These are phyloP conservation scores for Phalangium opilio DNA, from an alignment of 2,888 invertebrate genomes.

Conservation along the genomic window DNA sequence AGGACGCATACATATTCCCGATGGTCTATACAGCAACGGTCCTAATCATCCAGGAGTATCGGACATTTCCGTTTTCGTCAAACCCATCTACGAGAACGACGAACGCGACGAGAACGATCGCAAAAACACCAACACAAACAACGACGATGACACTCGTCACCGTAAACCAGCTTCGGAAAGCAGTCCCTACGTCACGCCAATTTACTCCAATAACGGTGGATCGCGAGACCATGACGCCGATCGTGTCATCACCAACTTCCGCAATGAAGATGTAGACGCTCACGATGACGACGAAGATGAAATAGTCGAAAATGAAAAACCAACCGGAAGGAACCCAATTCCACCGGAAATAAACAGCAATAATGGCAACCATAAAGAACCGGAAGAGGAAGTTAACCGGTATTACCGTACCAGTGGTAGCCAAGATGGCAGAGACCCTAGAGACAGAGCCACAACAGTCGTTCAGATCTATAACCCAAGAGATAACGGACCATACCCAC, in stretches of 20 bases:
- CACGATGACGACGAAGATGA: neutral
- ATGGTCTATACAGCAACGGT: conserved; percentile 14
- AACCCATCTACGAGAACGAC: conserved; percentile 12
- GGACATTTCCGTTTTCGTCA: conserved; percentile 13
- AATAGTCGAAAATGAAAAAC: neutral
- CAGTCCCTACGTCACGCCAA: neutral
- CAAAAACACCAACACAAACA: conserved; percentile 5
- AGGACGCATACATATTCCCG: conserved; percentile 20
- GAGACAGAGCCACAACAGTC: too few species aligned
- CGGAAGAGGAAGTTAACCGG: neutral
- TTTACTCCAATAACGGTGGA: conserved; percentile 7
- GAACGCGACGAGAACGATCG: neutral
- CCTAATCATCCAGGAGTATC: conserved; percentile 10
- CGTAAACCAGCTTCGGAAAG: neutral
- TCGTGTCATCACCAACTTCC: neutral
- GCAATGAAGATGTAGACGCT: neutral
- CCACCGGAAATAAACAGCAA: neutral
- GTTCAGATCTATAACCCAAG: too few species aligned
- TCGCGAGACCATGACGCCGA: conserved; percentile 9
- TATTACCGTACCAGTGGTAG: too few species aligned
- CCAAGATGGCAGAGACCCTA: too few species aligned
- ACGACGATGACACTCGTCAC: neutral
- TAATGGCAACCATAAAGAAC: neutral
- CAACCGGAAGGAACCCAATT: conserved; percentile 1
- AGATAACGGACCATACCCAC: too few species aligned